Base-by-base conservation (phyloP, 2,888 invertebrate species). In the Dyspetes luteomarginatus region DNA sequence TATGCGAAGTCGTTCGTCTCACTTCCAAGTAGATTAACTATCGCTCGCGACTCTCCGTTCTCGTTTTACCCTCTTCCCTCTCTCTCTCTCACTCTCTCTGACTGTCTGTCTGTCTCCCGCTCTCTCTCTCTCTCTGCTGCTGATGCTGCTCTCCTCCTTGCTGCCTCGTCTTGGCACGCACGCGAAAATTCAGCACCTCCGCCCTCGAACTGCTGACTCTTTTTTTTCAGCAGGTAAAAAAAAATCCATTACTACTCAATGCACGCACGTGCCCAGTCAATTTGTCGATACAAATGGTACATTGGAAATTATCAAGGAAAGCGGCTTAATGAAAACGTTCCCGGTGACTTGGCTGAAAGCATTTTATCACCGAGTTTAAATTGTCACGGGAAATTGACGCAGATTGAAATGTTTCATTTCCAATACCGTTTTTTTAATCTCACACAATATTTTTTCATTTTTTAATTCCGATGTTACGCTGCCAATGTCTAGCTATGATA, bases 11-110 rank as follows among this genome's bases (percentile, higher is more conserved):
- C 82, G 82, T 83, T 83, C 82, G 82, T 83, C 82, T 83, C 83
- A 83, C 83, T 83, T 82, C 48, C 82, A 77, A 82, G 77, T 80
- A 83, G 83, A 83, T 83, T 83, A 83, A 78, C 82, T 68, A 79
- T 65, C 56, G 71, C 76, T 68, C 64, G 68, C 67, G 82, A 76
- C 79, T 78, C 82, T 83, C 72, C 68, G 77, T 83, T 81, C 78
- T 83, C 80, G 78, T 83, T 83, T 78, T 52, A 67, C 15, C 50
- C 55, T 12, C 28, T 12, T 43, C 19, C 56, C 50, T 60, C 48
- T 64, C 30, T 48, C 43, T 22, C 19, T 41, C 41, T 19, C 41
- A 9, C 12, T 17, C 26, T 22, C 22, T 22, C 22, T 22, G n/a
- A 5, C 22, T 22, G 22, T 4, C 50, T 17, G n/a, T 45, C 30